A percentile compares a stretch with the other conserved stretches of the same genome.
These are phyloP conservation scores for Typhlichthys eigenmanni DNA, from an alignment of 2,797 vertebrate species.

Conservation along the genomic window DNA sequence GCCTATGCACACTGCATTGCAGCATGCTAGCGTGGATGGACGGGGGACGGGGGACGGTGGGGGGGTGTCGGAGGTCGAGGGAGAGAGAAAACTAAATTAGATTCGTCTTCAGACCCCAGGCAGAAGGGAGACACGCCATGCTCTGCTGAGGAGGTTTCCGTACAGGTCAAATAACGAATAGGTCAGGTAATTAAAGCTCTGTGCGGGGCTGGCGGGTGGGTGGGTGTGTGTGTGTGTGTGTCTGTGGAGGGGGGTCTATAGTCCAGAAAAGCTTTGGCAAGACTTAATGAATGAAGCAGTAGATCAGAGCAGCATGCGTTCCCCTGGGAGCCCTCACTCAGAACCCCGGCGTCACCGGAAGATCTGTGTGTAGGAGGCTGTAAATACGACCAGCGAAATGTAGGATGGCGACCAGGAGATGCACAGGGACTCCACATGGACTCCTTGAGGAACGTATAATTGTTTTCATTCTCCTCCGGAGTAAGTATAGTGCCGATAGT, in stretches of 20 bases:
- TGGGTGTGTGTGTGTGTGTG: too few relatives aligned
- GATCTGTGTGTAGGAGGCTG: constrained; percentile 22
- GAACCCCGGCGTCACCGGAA: constrained; percentile 10
- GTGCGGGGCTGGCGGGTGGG: not conserved
- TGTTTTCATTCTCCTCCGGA: too few relatives aligned
- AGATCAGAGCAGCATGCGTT: constrained; percentile 30
- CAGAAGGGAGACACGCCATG: not conserved
- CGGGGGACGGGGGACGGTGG: too few relatives aligned
- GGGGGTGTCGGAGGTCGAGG: not conserved
- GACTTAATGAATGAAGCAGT: constrained; percentile 29
- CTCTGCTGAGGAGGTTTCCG: constrained; percentile 10
- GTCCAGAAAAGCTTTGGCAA: constrained; percentile 19
- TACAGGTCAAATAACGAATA: constrained; percentile 29
- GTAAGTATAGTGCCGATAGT: too few relatives aligned
- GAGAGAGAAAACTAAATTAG: not conserved
- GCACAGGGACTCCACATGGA: too few relatives aligned
- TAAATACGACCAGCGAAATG: constrained; percentile 27
- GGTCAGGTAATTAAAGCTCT: constrained; percentile 35
- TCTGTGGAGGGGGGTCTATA: constrained; percentile 12
- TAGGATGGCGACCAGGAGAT: not conserved
- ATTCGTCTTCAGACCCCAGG: constrained; percentile 3
- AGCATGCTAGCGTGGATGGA: too few relatives aligned
- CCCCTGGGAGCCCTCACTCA: constrained; percentile 41
- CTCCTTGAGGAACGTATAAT: too few relatives aligned
- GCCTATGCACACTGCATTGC: constrained; percentile 15